Percentiles rank a stretch among this genome's conserved stretches.
phyloP scores from a whole-genome alignment of 2,113 vertebrate genomes.

The Fregata magnificens region DNA sequence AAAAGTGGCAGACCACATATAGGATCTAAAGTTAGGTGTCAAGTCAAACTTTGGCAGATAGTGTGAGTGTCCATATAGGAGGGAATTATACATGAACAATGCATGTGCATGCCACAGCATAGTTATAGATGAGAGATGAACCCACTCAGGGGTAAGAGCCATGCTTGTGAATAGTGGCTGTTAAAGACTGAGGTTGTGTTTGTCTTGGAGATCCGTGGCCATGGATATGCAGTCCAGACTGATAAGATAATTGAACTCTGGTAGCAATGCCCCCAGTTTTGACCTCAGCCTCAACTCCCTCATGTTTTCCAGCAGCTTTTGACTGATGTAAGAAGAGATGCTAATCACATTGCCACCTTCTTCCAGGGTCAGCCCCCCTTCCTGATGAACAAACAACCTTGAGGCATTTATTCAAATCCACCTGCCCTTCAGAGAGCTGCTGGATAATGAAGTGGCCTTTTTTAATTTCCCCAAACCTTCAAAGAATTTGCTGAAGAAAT shows the following conservation, averaged over 20 bases:
- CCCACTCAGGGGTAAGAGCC: neutral
- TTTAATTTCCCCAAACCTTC: neutral
- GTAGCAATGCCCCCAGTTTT: neutral
- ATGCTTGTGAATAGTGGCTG: neutral
- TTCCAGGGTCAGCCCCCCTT: neutral
- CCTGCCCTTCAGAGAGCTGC: neutral
- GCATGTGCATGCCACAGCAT: neutral
- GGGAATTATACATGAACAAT: neutral
- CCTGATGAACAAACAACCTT: fast-evolving
- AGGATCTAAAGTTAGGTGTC: neutral
- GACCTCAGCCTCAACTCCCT: neutral
- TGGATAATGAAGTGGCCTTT: neutral
- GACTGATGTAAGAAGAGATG: neutral
- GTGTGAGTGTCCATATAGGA: neutral
- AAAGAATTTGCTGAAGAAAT: neutral
- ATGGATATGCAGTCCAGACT: neutral
- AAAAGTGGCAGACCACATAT: neutral
- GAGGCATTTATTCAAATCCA: neutral
- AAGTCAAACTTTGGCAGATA: neutral
- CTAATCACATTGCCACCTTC: neutral
- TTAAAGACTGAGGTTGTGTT: neutral
- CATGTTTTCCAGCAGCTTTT: neutral
- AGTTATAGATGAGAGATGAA: neutral
- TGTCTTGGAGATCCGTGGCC: neutral
- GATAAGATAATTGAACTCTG: neutral